Conservation (phyloP, 2,797 vertebrate genomes). For the Protosalanx chinensis region DNA sequence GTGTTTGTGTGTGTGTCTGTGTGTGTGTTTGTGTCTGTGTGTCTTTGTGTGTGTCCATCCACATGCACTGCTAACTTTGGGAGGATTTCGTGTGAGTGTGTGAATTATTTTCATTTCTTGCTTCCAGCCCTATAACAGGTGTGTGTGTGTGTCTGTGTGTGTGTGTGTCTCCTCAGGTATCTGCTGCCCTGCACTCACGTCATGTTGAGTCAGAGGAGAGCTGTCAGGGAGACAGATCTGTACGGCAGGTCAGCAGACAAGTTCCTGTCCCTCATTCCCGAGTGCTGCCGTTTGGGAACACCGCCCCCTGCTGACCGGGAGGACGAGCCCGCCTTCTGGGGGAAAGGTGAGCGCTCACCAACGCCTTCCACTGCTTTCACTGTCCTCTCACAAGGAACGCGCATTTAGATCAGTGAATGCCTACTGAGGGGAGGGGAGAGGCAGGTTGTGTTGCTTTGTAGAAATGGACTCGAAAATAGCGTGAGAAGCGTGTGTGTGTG, state of each 20-base stretch:
- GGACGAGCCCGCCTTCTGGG: conserved; percentile 81
- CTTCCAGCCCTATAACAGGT: not conserved
- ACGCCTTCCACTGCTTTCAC: not conserved
- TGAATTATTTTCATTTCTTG: not conserved
- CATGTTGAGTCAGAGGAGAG: conserved; percentile 95
- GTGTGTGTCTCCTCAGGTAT: conserved; percentile 75
- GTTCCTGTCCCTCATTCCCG: conserved; percentile 92
- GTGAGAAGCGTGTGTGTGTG: not conserved
- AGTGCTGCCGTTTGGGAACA: conserved; percentile 81
- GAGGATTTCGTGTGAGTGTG: not conserved
- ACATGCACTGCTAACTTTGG: not conserved
- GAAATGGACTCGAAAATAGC: no score
- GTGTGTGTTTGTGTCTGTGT: conserved; percentile 7
- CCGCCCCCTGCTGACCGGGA: conserved; percentile 67
- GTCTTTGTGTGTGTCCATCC: conserved; percentile 19
- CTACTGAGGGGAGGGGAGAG: no score
- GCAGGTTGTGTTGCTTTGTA: no score
- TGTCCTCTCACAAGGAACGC: not conserved
- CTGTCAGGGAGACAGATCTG: conserved; percentile 88
- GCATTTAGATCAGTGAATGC: no score
- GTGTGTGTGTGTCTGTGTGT: conserved; percentile 15
- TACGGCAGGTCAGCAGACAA: conserved; percentile 90
- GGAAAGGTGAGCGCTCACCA: conserved; percentile 75
- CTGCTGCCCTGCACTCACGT: conserved; percentile 95
- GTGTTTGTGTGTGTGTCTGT: conserved; percentile 15